phyloP scores from a whole-genome alignment of 1,140 invertebrate genomes.

The Zaprionus africanus region DNA sequence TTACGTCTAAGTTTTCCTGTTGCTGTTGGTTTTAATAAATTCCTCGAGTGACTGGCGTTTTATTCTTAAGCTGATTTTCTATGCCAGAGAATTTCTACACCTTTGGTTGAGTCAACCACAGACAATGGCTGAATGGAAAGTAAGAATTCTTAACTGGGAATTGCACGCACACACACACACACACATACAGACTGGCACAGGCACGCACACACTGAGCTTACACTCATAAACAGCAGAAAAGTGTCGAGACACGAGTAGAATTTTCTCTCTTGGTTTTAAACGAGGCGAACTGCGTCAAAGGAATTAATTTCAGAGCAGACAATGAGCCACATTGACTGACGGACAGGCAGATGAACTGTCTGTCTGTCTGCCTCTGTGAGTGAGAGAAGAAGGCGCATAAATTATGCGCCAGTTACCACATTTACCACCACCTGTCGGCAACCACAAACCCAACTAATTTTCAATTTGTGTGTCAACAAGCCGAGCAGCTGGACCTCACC shows the following conservation, averaged over 20 bases:
- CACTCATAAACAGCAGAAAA: constrained; percentile 36
- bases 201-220: not conserved
- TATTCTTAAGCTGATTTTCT: constrained; percentile 13
- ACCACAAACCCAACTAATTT: constrained; percentile 34
- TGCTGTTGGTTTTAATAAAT: constrained; percentile 7
- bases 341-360: constrained; percentile 18
- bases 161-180: not conserved
- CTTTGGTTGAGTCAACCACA: constrained; percentile 1
- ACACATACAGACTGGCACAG: constrained; percentile 7
- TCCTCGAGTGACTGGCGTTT: not conserved
- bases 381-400: constrained; percentile 30
- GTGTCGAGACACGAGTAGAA: constrained; percentile 35
- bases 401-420: constrained; percentile 54
- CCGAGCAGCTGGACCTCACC: constrained; percentile 2
- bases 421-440: constrained; percentile 44
- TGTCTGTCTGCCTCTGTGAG: constrained; percentile 10
- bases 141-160: constrained; percentile 23
- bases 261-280: constrained; percentile 34
- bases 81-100: constrained; percentile 9
- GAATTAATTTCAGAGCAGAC: constrained; percentile 53
- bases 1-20: not conserved
- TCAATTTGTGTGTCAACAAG: constrained; percentile 48
- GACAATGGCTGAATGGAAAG: constrained; percentile 16
- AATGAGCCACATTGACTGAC: constrained; percentile 35
- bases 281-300: constrained; percentile 31